A percentile compares a stretch with the other conserved stretches of the same genome.
These are phyloP conservation scores for Bhutanitis thaidina DNA, from an alignment of 2,888 invertebrate genomes.

Conservation along the genomic window DNA sequence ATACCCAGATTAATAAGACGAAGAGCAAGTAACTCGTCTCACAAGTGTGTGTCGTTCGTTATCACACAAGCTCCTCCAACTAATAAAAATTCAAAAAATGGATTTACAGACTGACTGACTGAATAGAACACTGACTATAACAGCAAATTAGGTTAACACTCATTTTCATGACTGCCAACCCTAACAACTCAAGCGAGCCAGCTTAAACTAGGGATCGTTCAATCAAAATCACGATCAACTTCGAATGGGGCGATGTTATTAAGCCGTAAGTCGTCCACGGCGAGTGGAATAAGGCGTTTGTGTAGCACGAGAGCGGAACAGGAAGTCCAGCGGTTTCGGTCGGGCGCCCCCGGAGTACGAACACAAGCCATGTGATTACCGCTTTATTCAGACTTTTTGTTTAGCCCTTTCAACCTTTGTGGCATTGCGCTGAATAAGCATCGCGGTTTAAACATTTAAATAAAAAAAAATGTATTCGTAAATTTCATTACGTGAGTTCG, in stretches of 20 bases:
- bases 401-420: conserved; percentile 16
- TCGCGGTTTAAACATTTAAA: background rate
- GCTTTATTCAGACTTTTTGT: conserved; percentile 56
- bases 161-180: too few species aligned
- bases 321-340: conserved; percentile 53
- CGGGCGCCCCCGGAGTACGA: conserved; percentile 46
- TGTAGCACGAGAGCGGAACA: conserved; percentile 47
- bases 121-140: too few species aligned
- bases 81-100: too few species aligned
- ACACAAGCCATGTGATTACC: conserved; percentile 60
- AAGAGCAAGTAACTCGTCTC: too few species aligned
- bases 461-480: too few species aligned
- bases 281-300: background rate
- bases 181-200: too few species aligned
- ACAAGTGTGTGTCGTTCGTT: too few species aligned
- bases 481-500: too few species aligned
- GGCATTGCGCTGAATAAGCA: background rate
- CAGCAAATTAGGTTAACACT: too few species aligned
- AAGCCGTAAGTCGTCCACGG: background rate
- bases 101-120: too few species aligned
- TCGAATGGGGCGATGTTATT: background rate
- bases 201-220: background rate
- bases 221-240: background rate
- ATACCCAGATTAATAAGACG: too few species aligned
- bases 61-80: too few species aligned